Evolutionary conservation across 2,888 invertebrate genomes (phyloP).

Genomic region (Phorcus lineatus): DNA sequence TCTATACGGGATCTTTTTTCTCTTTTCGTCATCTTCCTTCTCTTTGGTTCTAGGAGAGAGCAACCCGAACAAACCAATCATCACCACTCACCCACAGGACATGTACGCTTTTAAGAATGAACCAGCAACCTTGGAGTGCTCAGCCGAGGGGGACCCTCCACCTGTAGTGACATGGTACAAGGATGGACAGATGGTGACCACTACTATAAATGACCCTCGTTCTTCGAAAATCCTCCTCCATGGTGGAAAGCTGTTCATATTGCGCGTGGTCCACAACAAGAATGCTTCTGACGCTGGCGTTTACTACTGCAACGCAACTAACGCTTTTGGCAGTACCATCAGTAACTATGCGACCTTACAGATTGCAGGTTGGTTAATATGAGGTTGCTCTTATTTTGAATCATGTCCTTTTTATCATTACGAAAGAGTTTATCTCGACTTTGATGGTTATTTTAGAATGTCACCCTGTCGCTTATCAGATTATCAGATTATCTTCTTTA

Average conservation of each 20-base stretch:
- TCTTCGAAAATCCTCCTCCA: background rate
- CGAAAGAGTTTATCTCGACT: no score
- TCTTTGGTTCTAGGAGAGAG: background rate
- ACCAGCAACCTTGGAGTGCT: background rate
- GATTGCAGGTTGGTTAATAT: background rate
- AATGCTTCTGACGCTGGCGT: background rate
- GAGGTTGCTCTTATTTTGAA: no score
- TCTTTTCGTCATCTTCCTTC: no score
- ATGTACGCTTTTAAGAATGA: background rate
- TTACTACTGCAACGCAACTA: constrained; percentile 14
- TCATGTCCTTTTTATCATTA: no score
- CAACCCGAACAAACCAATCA: constrained; percentile 8
- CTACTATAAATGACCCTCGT: background rate
- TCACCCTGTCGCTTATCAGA: no score
- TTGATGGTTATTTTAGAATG: no score
- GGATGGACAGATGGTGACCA: background rate
- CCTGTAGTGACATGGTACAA: constrained; percentile 25
- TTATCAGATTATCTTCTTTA: no score
- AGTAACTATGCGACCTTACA: constrained; percentile 18
- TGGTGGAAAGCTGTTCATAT: background rate
- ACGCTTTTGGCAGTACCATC: constrained; percentile 15
- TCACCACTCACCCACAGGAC: background rate
- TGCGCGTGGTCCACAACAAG: background rate
- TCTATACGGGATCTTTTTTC: no score
- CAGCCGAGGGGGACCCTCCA: constrained; percentile 6